These are phyloP conservation scores for Takifugu flavidus DNA, from an alignment of 2,113 vertebrate genomes.

Conservation along the genomic window DNA sequence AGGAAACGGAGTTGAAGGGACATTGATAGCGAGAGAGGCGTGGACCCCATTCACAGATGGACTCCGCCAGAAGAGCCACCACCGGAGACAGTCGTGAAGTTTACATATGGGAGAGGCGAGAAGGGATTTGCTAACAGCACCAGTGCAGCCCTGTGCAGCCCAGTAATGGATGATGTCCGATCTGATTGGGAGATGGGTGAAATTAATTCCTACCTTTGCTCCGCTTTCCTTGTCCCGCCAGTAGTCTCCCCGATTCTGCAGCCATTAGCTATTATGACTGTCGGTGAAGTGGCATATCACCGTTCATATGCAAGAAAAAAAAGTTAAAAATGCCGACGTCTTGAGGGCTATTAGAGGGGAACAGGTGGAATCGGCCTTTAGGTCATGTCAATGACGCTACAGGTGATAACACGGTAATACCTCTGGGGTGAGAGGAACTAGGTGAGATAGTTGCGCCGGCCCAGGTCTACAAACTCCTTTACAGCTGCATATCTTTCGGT, in stretches of 20 bases:
- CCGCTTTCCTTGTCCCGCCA: conserved; percentile 82
- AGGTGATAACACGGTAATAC: conserved; percentile 31
- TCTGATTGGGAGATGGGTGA: conserved; percentile 75
- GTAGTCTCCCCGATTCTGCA: conserved; percentile 82
- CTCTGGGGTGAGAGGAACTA: conserved; percentile 21
- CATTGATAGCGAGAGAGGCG: conserved; percentile 72
- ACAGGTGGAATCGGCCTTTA: conserved; percentile 55
- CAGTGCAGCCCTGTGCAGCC: conserved; percentile 72
- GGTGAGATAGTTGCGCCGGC: conserved; percentile 37
- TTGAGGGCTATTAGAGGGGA: conserved; percentile 59
- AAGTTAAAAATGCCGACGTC: conserved; percentile 72
- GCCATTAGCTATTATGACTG: conserved; percentile 81
- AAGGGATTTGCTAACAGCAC: conserved; percentile 64
- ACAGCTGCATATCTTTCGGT: conserved; percentile 58
- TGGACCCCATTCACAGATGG: conserved; percentile 66
- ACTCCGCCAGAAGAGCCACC: conserved; percentile 70
- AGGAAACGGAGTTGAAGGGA: conserved; percentile 63
- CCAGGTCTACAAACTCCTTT: conserved; percentile 66
- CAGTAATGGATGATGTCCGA: conserved; percentile 71
- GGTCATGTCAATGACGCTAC: conserved; percentile 50
- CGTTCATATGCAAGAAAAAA: conserved; percentile 77
- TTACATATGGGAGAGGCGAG: conserved; percentile 63
- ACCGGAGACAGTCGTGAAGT: conserved; percentile 74
- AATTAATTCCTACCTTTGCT: conserved; percentile 79
- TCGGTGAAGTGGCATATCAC: conserved; percentile 78